Evolutionary conservation across 2,797 vertebrate genomes (phyloP).

Genomic region (Heliangelus exortis): DNA sequence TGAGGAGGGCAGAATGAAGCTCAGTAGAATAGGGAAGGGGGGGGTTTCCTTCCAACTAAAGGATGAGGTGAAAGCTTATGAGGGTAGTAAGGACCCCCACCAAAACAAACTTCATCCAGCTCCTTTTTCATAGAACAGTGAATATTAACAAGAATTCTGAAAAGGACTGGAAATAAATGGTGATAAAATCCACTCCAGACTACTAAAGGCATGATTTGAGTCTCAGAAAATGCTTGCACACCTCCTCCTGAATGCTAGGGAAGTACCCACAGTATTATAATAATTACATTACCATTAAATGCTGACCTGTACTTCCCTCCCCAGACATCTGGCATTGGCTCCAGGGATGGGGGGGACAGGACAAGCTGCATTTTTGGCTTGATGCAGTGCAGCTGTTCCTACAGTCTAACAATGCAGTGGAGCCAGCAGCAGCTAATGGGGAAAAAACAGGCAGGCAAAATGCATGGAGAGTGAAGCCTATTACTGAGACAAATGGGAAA

Average conservation of each 20-base stretch:
- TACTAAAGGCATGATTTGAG: not conserved
- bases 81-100: not conserved
- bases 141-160: not conserved
- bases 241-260: not conserved
- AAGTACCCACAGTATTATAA: not conserved
- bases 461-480: not conserved
- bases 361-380: not conserved
- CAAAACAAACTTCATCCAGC: not conserved
- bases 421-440: not conserved
- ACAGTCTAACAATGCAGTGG: accelerated
- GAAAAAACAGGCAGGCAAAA: not conserved
- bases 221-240: not conserved
- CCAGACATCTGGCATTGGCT: not conserved
- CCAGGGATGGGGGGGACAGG: not conserved
- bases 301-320: too few relatives aligned
- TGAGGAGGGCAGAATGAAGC: not conserved
- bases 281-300: not conserved
- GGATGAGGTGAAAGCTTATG: not conserved
- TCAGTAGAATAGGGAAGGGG: not conserved
- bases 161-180: not conserved
- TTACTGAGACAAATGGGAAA: not conserved
- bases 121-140: not conserved
- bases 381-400: not conserved
- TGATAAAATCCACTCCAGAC: not conserved
- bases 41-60: not conserved